phyloP scores from a whole-genome alignment of 2,888 invertebrate species.

The Boloria euphrosyne region DNA sequence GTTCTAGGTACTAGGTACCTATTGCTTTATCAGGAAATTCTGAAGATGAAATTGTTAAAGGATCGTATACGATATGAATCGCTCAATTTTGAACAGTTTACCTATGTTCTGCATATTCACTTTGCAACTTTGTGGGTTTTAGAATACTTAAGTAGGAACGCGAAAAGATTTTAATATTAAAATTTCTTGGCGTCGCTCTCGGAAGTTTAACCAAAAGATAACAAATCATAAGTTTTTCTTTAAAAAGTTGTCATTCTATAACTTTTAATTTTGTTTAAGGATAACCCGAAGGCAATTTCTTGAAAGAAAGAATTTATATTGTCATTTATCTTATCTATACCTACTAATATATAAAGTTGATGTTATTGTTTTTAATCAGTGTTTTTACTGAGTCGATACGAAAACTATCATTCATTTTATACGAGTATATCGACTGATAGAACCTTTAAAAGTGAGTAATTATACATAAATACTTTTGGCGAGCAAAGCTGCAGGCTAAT shows the following conservation, averaged over 20 bases:
- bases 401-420: no score
- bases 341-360: slow-evolving; percentile 1
- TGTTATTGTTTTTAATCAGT: not conserved
- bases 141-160: slow-evolving; percentile 9
- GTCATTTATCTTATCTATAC: not conserved
- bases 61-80: slow-evolving; percentile 16
- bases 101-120: slow-evolving; percentile 18
- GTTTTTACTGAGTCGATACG: no score
- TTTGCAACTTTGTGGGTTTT: slow-evolving; percentile 16
- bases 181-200: slow-evolving; percentile 5
- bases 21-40: not conserved
- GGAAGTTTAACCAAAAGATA: slow-evolving; percentile 16
- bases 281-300: slow-evolving; percentile 1
- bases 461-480: no score
- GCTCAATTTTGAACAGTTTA: slow-evolving; percentile 17
- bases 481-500: no score
- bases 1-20: not conserved
- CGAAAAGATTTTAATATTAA: slow-evolving; percentile 23
- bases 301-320: not conserved
- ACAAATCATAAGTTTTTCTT: slow-evolving; percentile 16
- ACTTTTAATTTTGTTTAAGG: slow-evolving; percentile 14
- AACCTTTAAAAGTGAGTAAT: no score
- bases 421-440: no score
- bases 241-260: slow-evolving; percentile 15
- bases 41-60: slow-evolving; percentile 3